Percentiles rank a stretch among this genome's conserved stretches.
These are phyloP conservation scores for Drosophila cardini DNA, from an alignment of 1,140 invertebrate genomes.

Conservation along the genomic window DNA sequence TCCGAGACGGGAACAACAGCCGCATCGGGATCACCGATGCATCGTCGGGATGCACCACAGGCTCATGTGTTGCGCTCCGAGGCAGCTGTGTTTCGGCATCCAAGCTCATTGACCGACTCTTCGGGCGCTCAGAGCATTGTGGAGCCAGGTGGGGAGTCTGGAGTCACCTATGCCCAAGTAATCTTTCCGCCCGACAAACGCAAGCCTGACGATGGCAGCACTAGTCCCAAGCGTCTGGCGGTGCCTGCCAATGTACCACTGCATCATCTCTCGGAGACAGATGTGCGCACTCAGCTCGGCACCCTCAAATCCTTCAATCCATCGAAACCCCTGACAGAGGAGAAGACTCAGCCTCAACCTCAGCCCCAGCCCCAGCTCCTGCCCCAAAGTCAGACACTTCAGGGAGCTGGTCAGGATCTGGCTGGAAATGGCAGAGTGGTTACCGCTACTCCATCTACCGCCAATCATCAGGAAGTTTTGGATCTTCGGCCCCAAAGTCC, in stretches of 20 bases:
- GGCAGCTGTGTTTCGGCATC: conserved; percentile 65
- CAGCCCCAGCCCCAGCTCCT: not conserved
- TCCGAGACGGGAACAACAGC: conserved; percentile 56
- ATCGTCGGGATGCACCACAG: conserved; percentile 52
- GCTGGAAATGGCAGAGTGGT: not conserved
- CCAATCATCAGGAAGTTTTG: conserved; percentile 35
- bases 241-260: conserved; percentile 77
- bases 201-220: conserved; percentile 69
- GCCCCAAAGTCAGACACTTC: conserved; percentile 10
- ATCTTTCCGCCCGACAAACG: conserved; percentile 78
- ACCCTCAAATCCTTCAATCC: conserved; percentile 73
- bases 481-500: conserved; percentile 71
- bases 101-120: conserved; percentile 73
- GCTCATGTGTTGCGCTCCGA: conserved; percentile 2
- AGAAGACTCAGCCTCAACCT: conserved; percentile 10
- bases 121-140: conserved; percentile 68
- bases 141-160: conserved; percentile 60
- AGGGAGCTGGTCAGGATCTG: conserved; percentile 2
- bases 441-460: not conserved
- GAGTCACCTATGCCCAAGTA: conserved; percentile 80
- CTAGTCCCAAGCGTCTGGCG: conserved; percentile 73
- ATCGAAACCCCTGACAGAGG: conserved; percentile 9
- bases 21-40: conserved; percentile 60
- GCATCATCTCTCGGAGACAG: conserved; percentile 75
- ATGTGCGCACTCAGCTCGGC: conserved; percentile 72